These are phyloP conservation scores for Mesochorus sp. DNA, from an alignment of 2,888 invertebrate genomes.

Conservation along the genomic window DNA sequence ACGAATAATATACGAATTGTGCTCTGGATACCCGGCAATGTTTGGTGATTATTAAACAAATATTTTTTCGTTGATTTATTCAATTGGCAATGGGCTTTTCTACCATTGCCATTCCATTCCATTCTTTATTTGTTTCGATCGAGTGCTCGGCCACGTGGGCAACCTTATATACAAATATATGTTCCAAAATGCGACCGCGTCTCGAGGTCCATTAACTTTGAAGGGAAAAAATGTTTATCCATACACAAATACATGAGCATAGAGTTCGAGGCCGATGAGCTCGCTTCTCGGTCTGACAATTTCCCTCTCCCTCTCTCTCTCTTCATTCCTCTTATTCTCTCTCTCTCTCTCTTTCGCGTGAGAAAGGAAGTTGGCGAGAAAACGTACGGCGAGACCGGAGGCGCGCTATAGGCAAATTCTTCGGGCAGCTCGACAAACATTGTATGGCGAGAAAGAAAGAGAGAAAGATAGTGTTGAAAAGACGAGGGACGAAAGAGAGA, in stretches of 20 bases:
- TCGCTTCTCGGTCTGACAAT: neutral
- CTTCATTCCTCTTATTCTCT: too few relatives aligned
- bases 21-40: neutral
- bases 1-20: too few relatives aligned
- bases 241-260: too few relatives aligned
- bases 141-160: constrained; percentile 58
- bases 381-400: constrained; percentile 20
- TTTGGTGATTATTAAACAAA: constrained; percentile 24
- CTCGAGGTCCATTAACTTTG: too few relatives aligned
- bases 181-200: too few relatives aligned
- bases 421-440: constrained; percentile 7
- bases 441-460: neutral
- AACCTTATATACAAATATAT: neutral
- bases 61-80: neutral
- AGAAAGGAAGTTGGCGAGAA: constrained; percentile 47
- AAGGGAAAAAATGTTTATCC: neutral
- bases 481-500: neutral
- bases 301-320: neutral
- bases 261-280: neutral
- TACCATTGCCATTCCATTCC: too few relatives aligned
- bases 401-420: constrained; percentile 19
- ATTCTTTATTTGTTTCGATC: neutral
- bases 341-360: constrained; percentile 33
- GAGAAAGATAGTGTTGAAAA: neutral
- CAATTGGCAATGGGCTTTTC: too few relatives aligned